Conservation (phyloP, 2,113 vertebrate species). For the Erythrocebus patas region DNA sequence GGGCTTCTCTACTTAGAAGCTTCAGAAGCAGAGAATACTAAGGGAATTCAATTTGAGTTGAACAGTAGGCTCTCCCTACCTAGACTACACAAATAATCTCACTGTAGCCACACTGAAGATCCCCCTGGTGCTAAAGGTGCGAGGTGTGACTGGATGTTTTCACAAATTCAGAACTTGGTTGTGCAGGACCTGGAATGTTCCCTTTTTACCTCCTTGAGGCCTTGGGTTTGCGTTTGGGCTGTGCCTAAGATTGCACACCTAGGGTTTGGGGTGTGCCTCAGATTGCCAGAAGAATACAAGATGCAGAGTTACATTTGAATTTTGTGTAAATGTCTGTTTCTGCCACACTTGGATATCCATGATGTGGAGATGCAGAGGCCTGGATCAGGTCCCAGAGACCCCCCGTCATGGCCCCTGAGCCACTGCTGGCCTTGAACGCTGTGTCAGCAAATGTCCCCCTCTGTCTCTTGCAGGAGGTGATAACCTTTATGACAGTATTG, state of each 20-base stretch:
- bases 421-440: rapidly evolving
- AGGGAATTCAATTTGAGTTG: background rate
- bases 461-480: constrained; percentile 88
- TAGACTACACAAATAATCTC: rapidly evolving
- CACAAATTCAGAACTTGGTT: background rate
- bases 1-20: background rate
- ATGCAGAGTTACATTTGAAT: background rate
- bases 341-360: background rate
- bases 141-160: background rate
- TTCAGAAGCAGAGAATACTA: background rate
- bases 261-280: background rate
- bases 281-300: background rate
- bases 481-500: constrained; percentile 97
- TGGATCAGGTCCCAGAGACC: background rate
- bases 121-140: background rate
- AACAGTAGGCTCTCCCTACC: background rate
- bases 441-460: rapidly evolving
- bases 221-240: background rate
- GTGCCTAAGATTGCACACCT: background rate
- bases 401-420: background rate
- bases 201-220: background rate
- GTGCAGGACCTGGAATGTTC: background rate
- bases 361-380: background rate
- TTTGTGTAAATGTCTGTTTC: background rate
- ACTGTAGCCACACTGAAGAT: rapidly evolving